Conservation (phyloP, 2,888 invertebrate genomes). For the Cremastinae sp. region DNA sequence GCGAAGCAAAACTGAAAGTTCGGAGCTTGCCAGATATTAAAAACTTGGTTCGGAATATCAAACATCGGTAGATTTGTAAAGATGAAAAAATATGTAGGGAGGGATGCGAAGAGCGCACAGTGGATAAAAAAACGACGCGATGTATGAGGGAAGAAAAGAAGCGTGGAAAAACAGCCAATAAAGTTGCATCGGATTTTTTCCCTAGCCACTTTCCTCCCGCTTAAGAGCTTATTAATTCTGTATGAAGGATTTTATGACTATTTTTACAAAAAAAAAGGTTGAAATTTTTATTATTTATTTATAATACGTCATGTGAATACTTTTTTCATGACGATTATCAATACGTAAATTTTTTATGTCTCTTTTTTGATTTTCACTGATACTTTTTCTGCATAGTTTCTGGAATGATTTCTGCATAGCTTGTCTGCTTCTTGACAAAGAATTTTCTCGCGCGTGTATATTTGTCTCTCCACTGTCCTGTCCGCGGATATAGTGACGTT, state of each 20-base stretch:
- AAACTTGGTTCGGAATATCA: constrained; percentile 65
- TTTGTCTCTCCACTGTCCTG: constrained; percentile 39
- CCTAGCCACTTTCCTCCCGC: background rate
- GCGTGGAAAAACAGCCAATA: constrained; percentile 40
- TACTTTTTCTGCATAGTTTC: constrained; percentile 45
- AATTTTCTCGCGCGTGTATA: constrained; percentile 40
- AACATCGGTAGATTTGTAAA: constrained; percentile 62
- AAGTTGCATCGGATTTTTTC: constrained; percentile 43
- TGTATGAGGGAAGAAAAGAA: constrained; percentile 55
- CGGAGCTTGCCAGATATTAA: constrained; percentile 61
- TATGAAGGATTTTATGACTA: background rate
- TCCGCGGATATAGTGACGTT: constrained; percentile 26
- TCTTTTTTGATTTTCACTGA: constrained; percentile 39
- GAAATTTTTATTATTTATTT: no score
- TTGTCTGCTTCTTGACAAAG: constrained; percentile 32
- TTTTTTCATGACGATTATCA: no score
- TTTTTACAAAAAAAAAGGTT: no score
- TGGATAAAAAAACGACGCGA: constrained; percentile 27
- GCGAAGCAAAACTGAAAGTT: constrained; percentile 40
- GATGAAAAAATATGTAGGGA: constrained; percentile 31
- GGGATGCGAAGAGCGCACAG: background rate
- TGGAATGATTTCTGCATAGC: no score
- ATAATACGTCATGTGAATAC: no score
- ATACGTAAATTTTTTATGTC: background rate
- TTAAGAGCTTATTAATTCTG: background rate